These are phyloP conservation scores for Grapholita molesta DNA, from an alignment of 1,140 invertebrate genomes.

Conservation along the genomic window DNA sequence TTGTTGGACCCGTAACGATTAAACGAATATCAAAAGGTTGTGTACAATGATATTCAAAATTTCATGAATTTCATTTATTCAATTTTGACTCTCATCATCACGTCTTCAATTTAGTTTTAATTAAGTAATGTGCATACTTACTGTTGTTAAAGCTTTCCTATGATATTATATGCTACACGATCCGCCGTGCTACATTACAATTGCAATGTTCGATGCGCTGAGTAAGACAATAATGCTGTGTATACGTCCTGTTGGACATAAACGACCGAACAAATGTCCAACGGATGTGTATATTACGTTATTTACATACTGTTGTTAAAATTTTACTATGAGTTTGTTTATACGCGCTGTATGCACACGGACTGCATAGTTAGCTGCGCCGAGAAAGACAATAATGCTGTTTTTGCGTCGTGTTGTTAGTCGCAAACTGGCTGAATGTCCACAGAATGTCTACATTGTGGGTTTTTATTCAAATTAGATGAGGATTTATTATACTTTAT, in stretches of 20 bases:
- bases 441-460: constrained; percentile 39
- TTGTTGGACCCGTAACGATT: too few species aligned
- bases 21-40: too few species aligned
- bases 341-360: not conserved
- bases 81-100: too few species aligned
- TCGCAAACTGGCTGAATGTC: constrained; percentile 28
- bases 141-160: too few species aligned
- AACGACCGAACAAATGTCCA: not conserved
- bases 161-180: too few species aligned
- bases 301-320: constrained; percentile 22
- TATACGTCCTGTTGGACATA: not conserved
- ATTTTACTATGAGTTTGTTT: not conserved
- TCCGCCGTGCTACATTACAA: too few species aligned
- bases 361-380: not conserved
- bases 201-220: too few species aligned
- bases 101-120: too few species aligned
- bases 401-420: constrained; percentile 28
- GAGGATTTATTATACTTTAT: not conserved
- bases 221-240: too few species aligned
- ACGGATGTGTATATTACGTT: not conserved
- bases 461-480: not conserved
- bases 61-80: too few species aligned
- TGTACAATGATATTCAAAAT: too few species aligned
- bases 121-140: too few species aligned
- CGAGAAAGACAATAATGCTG: constrained; percentile 29